phyloP scores from a whole-genome alignment of 2,113 vertebrate genomes.

The Melanerpes formicivorus region DNA sequence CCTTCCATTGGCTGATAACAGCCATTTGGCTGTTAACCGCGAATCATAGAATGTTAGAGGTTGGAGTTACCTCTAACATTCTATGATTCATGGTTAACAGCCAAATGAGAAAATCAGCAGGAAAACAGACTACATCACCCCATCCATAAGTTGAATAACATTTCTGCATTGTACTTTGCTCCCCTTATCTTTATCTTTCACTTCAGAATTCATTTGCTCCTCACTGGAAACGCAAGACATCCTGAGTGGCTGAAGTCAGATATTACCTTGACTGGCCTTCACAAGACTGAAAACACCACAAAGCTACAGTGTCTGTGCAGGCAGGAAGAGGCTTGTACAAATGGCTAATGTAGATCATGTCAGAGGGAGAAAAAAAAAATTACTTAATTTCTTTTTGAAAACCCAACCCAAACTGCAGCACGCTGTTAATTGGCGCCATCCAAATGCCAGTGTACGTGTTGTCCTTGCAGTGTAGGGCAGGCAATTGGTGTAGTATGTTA shows the following conservation, averaged over 20 bases:
- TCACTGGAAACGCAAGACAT: neutral
- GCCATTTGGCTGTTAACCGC: no score
- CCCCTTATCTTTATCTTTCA: neutral
- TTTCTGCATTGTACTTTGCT: neutral
- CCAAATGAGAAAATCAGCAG: slow-evolving; percentile 11
- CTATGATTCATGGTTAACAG: neutral
- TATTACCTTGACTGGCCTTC: neutral
- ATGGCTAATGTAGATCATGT: neutral
- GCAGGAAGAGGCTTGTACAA: neutral
- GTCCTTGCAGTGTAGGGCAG: slow-evolving; percentile 14
- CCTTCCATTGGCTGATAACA: no score
- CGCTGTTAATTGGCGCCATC: slow-evolving; percentile 43
- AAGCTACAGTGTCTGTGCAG: neutral
- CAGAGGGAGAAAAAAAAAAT: neutral
- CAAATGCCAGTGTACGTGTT: neutral
- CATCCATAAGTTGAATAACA: neutral
- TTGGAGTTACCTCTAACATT: no score
- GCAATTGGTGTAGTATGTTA: slow-evolving; percentile 42
- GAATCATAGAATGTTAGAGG: no score
- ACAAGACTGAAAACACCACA: neutral
- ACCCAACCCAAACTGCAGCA: neutral
- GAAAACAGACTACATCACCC: neutral
- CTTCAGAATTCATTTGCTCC: neutral
- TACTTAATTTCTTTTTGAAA: neutral
- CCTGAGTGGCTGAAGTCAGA: neutral